Evolutionary conservation across 92 coral and sea anemone genomes (phyloP), one percentile per base, ranked within the genome.

Genomic region (Paragorgia papillata): DNA sequence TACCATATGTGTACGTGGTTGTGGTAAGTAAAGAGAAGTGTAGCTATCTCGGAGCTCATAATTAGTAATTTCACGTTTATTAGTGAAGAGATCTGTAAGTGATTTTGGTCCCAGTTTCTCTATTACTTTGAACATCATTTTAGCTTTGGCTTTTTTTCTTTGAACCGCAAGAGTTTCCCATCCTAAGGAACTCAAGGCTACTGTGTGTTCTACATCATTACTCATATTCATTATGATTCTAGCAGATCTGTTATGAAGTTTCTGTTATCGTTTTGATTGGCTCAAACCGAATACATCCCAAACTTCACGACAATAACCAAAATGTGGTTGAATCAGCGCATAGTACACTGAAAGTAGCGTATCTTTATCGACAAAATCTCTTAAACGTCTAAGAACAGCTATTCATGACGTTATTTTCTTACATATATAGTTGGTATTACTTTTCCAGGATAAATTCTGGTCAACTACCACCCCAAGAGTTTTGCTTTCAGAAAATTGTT

Each of bases 251-350:
- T 62, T 62, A 17, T 22, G 68, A 21, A 62, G 68, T 62, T 62
- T 62, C 28, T 62, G 68, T 28, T 21, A 28, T 29, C 68, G 30
- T 62, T 34, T 62, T 21, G 68, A 21, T 28, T 62, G 68, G 39
- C 22, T 21, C 39, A 29, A 34, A 62, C 68, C 68, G 28, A 62
- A 28, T 37, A 62, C 68, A 62, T 62, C 68, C 68, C 68, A 62
- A 62, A 62, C 68, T 28, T 62, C 68, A 28, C 68, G 28, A 62
- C 68, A 62, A 37, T 62, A 62, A 41, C 35, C 39, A 29, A 57
- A 57, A 30, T 57, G 62, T 57, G 62, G 62, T 21, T 30, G 62
- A 57, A 57, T 29, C 25, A 57, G 10, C 1, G 62, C 31, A 30
- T 2, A 21, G 22, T 57, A 57, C 10, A 57, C 25, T 57, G 62